Base-by-base conservation (phyloP, 30 jellyfish, hydroid and myxozoan genomes). In the Mastigias papua region DNA sequence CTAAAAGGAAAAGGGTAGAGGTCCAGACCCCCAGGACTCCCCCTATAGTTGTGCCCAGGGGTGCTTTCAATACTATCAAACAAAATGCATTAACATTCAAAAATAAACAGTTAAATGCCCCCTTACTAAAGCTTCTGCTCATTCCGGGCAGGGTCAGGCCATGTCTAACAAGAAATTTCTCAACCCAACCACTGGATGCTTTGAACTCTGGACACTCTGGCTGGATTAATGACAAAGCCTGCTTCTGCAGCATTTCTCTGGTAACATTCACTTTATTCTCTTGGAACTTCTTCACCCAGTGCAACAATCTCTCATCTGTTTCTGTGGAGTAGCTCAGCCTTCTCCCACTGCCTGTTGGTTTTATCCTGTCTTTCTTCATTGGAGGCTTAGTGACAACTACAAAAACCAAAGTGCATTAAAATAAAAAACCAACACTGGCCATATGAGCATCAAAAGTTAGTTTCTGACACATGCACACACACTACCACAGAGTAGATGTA, bases 171-270 rank as follows among this genome's bases (percentile, higher is more conserved):
- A 91, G 80, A 67, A 91, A 91, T 63, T 91, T 91, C 35, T 91
- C 97, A 3, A 91, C 87, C 97, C 97, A 91, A 29, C 97, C 97
- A 57, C 90, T 83, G 0, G 97, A 91, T 1, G 97, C 97, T 62
- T 91, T 91, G 82, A 91, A 91, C 9, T 91, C 97, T 8, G 89
- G 93, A 75, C 97, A 80, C 57, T 91, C 92, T 1, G 86, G 90
- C 48, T 84, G 95, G 7, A 91, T 83, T 23, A 91, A 35, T 5
- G 85, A 27, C 28, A 84, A 73, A 21, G 97, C 97, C 50, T 91
- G 95, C n/a, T 79, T 76, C 48, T 87, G 93, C 30, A 91, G 66
- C 92, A 71, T 91, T 48, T 91, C 97, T 34, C 90, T 70, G n/a
- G 95, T 75, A 27, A 91, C 92, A 32, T 66, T 68, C 23, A 72